Evolutionary conservation across 2,888 invertebrate species (phyloP).

Genomic region (Rotaria macrura): DNA sequence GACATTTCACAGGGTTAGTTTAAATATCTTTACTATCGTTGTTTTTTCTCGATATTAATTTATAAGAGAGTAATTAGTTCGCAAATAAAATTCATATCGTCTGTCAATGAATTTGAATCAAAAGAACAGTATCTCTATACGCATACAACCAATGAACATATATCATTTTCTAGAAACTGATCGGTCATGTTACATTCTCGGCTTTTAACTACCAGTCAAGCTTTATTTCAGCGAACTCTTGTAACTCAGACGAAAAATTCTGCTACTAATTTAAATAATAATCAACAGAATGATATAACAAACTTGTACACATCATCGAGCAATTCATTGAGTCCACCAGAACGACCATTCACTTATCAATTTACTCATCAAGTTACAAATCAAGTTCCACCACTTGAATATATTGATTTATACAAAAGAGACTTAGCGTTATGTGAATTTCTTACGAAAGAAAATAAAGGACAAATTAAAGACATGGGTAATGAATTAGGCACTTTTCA

Average conservation of each 20-base stretch:
- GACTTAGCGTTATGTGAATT: not conserved
- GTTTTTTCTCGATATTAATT: too few species aligned
- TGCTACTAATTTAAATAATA: not conserved
- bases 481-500: not conserved
- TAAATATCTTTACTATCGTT: too few species aligned
- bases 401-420: constrained; percentile 2
- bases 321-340: not conserved
- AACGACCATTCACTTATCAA: not conserved
- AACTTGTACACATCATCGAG: not conserved
- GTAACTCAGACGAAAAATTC: not conserved
- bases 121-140: too few species aligned
- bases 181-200: not conserved
- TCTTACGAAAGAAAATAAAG: not conserved
- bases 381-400: constrained; percentile 15
- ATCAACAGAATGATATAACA: not conserved
- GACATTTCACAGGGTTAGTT: too few species aligned
- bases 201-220: not conserved
- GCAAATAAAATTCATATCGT: too few species aligned
- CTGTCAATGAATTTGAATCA: too few species aligned
- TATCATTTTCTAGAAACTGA: not conserved
- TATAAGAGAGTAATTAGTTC: too few species aligned
- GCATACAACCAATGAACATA: too few species aligned
- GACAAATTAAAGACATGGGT: not conserved
- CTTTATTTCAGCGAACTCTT: not conserved
- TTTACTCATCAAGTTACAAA: not conserved